Percentiles rank a stretch among this genome's conserved stretches.
Conservation (phyloP, 2,888 invertebrate species). For the Euplexia lucipara region DNA sequence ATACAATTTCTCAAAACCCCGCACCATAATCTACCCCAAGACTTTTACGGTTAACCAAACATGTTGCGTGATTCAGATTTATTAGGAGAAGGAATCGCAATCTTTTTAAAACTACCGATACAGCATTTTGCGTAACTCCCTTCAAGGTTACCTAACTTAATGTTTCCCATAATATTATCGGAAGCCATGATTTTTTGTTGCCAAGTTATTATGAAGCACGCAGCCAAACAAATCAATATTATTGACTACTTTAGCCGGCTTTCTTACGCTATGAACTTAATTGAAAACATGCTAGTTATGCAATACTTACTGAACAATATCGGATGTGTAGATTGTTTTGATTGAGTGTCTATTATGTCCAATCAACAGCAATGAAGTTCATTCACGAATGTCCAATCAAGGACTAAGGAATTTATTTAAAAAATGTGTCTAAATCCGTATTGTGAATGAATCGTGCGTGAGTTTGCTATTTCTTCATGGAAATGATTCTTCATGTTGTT, state of each 20-base stretch:
- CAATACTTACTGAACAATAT: constrained; percentile 20
- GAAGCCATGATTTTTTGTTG: neutral
- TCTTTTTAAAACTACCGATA: constrained; percentile 16
- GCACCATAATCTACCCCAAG: neutral
- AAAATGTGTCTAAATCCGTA: neutral
- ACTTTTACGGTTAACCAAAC: constrained; percentile 1
- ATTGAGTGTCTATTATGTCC: constrained; percentile 34
- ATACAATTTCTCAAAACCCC: too few relatives aligned
- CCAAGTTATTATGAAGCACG: constrained; percentile 24
- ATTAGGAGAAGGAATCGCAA: constrained; percentile 16
- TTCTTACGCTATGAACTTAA: constrained; percentile 29
- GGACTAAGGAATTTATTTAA: neutral
- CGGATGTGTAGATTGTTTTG: constrained; percentile 21
- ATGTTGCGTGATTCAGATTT: constrained; percentile 36
- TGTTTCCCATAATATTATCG: neutral
- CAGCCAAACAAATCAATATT: constrained; percentile 37
- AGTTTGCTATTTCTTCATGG: neutral
- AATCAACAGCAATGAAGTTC: constrained; percentile 37
- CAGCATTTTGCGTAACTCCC: constrained; percentile 3
- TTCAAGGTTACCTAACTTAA: constrained; percentile 11
- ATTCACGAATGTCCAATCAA: constrained; percentile 25
- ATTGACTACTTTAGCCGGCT: neutral
- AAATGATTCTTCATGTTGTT: too few relatives aligned
- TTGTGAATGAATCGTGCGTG: neutral
- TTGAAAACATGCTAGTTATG: constrained; percentile 19